Base-by-base conservation (phyloP, 2,888 invertebrate species). In the Strigamia crassipes region DNA sequence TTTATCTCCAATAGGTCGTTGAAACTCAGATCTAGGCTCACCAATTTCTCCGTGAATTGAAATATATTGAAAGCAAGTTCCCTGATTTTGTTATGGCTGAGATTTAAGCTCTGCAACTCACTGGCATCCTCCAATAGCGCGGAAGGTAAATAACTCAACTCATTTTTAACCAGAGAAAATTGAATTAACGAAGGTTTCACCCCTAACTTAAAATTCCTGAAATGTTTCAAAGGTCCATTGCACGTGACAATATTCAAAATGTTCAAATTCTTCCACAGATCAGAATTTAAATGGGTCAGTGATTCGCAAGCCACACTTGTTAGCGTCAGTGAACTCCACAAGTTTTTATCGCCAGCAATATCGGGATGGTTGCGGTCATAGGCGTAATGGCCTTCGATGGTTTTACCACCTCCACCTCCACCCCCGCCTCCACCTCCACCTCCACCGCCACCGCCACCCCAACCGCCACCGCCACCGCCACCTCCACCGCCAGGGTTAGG, bases 61-160 rank as follows among this genome's bases (percentile, higher is more conserved):
- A 92, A 91, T 2, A 90, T 89, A 46, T 88, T 88, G 81, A 90
- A 86, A 83, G 88, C 90, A 82, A 91, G 85, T 41, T 89, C 88
- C 84, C 90, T 89, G 23, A 91, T 88, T 84, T 89, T 89, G 84
- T 92, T 91, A 83, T 87, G 90, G 1, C 90, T 89, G 73, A 92
- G 85, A 85, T 91, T 90, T n/a, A 10, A 92, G 86, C 10, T n/a
- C 27, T 77, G 82, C 89, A 87, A 56, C n/a, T n/a, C n/a, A 18
- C 1, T 9, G 6, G n/a, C 56, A 18, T 18, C 8, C 5, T 18
- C 10, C 2, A 56, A 18, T 1, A 56, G 9, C 0, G 18, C 18
- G 0, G 18, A 18, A 18, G 56, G 56, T 6, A 56, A 18, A 9
- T n/a, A 56, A 56, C 18, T 21, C 56, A 56, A 2, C 9, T 56